Evolutionary conservation across 2,113 vertebrate species (phyloP).

Genomic region (Synchiropus splendidus): DNA sequence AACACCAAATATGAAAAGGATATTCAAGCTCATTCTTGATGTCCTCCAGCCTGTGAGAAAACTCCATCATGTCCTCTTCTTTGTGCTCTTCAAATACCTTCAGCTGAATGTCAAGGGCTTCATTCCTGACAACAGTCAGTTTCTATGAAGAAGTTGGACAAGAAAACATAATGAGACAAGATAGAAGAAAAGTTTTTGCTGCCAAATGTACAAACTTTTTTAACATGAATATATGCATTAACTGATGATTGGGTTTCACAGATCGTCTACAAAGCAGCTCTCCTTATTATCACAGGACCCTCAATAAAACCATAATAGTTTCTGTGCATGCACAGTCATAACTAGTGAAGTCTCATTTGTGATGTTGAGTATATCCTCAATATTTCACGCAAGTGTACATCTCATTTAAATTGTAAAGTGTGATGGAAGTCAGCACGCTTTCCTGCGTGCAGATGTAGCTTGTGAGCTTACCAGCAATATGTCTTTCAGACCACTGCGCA

Average conservation of each 20-base stretch:
- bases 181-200: no score
- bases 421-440: slow-evolving; percentile 17
- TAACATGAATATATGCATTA: no score
- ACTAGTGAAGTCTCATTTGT: slow-evolving; percentile 50
- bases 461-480: slow-evolving; percentile 83
- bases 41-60: slow-evolving; percentile 89
- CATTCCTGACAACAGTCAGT: slow-evolving; percentile 72
- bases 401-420: slow-evolving; percentile 75
- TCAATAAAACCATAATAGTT: slow-evolving; percentile 7
- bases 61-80: slow-evolving; percentile 93
- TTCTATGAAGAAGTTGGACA: slow-evolving; percentile 34
- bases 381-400: slow-evolving; percentile 62
- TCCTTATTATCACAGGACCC: background rate
- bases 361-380: slow-evolving; percentile 43
- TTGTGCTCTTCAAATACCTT: slow-evolving; percentile 95
- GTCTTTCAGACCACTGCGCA: slow-evolving; percentile 92
- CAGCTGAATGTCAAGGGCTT: slow-evolving; percentile 92
- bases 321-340: slow-evolving; percentile 34
- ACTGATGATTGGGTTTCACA: no score
- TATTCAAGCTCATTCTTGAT: slow-evolving; percentile 91
- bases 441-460: slow-evolving; percentile 2
- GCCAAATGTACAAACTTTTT: no score
- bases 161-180: background rate
- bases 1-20: slow-evolving; percentile 76
- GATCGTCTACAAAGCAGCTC: no score